Evolutionary conservation across 2,888 invertebrate genomes (phyloP).

Genomic region (Drepana falcataria): DNA sequence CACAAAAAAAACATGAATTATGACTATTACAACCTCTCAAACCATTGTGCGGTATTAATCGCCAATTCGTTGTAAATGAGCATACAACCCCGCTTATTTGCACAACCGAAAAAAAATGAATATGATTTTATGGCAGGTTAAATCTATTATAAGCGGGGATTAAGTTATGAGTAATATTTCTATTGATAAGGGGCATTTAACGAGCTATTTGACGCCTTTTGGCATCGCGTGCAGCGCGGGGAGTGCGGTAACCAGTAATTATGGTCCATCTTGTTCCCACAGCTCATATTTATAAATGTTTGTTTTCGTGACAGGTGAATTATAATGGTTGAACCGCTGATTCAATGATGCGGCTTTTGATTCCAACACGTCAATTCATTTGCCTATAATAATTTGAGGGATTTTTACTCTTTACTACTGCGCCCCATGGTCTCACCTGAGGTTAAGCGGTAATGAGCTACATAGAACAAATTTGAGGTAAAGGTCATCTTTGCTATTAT

Average conservation of each 20-base stretch:
- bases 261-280: conserved; percentile 43
- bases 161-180: conserved; percentile 75
- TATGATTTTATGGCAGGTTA: conserved; percentile 78
- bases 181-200: conserved; percentile 71
- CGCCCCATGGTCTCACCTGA: too few relatives aligned
- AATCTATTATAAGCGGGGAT: conserved; percentile 74
- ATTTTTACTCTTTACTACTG: too few relatives aligned
- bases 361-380: conserved; percentile 28
- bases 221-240: conserved; percentile 57
- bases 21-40: conserved; percentile 70
- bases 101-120: conserved; percentile 55
- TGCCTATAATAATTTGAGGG: conserved; percentile 17
- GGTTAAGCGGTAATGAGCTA: too few relatives aligned
- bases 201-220: conserved; percentile 72
- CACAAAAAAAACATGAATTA: conserved; percentile 65
- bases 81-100: conserved; percentile 64
- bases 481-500: too few relatives aligned
- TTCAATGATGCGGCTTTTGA: conserved; percentile 38
- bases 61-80: conserved; percentile 59
- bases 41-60: conserved; percentile 66
- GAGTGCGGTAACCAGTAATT: conserved; percentile 54
- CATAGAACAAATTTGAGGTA: too few relatives aligned
- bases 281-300: conserved; percentile 48
- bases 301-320: conserved; percentile 63
- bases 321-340: conserved; percentile 39